These are phyloP conservation scores for Meiosimyza platycephala DNA, from an alignment of 2,888 invertebrate genomes.

Conservation along the genomic window DNA sequence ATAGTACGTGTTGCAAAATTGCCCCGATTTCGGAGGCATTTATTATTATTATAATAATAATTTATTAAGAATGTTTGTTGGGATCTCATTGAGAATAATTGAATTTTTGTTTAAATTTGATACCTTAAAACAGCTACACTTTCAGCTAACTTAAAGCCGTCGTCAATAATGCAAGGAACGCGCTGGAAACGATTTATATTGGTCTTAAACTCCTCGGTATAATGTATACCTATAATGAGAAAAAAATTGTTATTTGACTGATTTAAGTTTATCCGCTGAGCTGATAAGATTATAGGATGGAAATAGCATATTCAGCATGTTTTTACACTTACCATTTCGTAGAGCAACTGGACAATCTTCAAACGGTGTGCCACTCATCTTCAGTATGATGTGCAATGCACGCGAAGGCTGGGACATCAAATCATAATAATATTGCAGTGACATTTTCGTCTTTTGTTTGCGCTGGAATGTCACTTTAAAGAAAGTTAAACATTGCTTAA, in stretches of 20 bases:
- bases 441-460: constrained; percentile 34
- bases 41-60: too few relatives aligned
- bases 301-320: not conserved
- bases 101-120: not conserved
- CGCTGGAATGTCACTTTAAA: constrained; percentile 12
- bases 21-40: too few relatives aligned
- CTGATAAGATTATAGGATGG: not conserved
- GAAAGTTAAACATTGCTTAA: not conserved
- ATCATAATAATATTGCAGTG: constrained; percentile 76
- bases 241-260: not conserved
- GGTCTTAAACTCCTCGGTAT: constrained; percentile 70
- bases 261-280: too few relatives aligned
- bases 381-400: constrained; percentile 77
- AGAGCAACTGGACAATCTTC: constrained; percentile 73
- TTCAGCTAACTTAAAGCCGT: constrained; percentile 76
- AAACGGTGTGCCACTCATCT: constrained; percentile 73
- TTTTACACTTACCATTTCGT: constrained; percentile 69
- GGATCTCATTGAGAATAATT: not conserved
- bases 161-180: constrained; percentile 77
- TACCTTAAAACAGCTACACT: constrained; percentile 78
- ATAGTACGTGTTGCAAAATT: too few relatives aligned
- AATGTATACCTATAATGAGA: constrained; percentile 70
- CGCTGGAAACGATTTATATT: constrained; percentile 72
- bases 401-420: constrained; percentile 82
- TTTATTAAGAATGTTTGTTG: too few relatives aligned